Evolutionary conservation across 2,888 invertebrate genomes (phyloP).

Genomic region (Tetheella fluctuosa): DNA sequence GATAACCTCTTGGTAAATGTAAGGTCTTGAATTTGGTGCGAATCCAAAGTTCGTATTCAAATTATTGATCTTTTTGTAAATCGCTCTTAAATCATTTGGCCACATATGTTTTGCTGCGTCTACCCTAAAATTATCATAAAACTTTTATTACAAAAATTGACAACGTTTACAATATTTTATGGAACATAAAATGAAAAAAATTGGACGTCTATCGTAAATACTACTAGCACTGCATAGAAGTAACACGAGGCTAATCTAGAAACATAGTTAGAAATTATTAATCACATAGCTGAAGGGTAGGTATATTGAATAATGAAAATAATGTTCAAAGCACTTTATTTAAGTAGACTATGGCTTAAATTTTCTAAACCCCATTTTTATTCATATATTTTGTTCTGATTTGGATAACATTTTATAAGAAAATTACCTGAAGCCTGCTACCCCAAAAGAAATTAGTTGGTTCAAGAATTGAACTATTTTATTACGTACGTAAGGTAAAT

Average conservation of each 20-base stretch:
- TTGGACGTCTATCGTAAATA: neutral
- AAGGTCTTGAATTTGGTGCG: slow-evolving; percentile 83
- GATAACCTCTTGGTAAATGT: slow-evolving; percentile 89
- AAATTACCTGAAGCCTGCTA: slow-evolving; percentile 78
- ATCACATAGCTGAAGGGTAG: neutral
- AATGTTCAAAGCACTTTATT: neutral
- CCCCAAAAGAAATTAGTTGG: slow-evolving; percentile 85
- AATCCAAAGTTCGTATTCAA: slow-evolving; percentile 86
- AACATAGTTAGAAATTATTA: neutral
- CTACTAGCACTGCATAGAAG: neutral
- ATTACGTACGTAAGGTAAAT: slow-evolving; percentile 83
- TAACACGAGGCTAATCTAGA: slow-evolving; percentile 5
- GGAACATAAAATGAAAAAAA: slow-evolving; percentile 1
- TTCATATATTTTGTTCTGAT: neutral
- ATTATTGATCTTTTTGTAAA: slow-evolving; percentile 84
- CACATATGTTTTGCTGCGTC: slow-evolving; percentile 92
- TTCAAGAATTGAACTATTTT: slow-evolving; percentile 86
- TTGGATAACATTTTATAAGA: neutral
- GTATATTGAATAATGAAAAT: neutral
- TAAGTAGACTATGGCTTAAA: neutral
- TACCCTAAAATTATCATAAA: slow-evolving; percentile 81
- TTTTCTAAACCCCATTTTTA: neutral
- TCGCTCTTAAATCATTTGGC: slow-evolving; percentile 88
- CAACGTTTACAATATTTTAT: no score
- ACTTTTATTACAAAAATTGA: no score